These are phyloP conservation scores for Macropis europaea DNA, from an alignment of 2,888 invertebrate species.

Conservation along the genomic window DNA sequence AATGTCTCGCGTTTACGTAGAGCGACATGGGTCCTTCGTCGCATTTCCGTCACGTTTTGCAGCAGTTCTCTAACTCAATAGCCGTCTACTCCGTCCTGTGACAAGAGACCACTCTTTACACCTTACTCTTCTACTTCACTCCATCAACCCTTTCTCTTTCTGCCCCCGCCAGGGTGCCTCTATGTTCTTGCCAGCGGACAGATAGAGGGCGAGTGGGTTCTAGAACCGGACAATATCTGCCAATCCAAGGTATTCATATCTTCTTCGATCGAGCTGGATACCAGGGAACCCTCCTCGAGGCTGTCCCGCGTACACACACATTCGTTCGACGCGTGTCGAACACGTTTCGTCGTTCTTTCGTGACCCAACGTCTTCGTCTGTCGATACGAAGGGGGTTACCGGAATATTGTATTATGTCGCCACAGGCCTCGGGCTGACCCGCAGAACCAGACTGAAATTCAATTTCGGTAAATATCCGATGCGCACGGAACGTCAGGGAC, in stretches of 20 bases:
- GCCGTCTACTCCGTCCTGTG: slow-evolving; percentile 37
- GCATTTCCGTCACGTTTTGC: slow-evolving; percentile 65
- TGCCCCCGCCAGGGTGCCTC: slow-evolving; percentile 11
- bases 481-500: slow-evolving; percentile 49
- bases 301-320: slow-evolving; percentile 4
- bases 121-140: slow-evolving; percentile 28
- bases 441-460: slow-evolving; percentile 63
- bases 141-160: slow-evolving; percentile 23
- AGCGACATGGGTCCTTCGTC: slow-evolving; percentile 34
- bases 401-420: slow-evolving; percentile 52
- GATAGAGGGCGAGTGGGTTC: slow-evolving; percentile 27
- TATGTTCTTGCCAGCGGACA: slow-evolving; percentile 30
- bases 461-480: slow-evolving; percentile 69
- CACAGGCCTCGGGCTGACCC: slow-evolving; percentile 43
- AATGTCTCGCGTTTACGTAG: slow-evolving; percentile 36
- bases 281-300: slow-evolving; percentile 20
- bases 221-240: slow-evolving; percentile 64
- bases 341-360: too few species aligned
- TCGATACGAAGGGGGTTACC: slow-evolving; percentile 5
- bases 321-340: slow-evolving; percentile 3
- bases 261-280: slow-evolving; percentile 50
- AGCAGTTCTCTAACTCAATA: slow-evolving; percentile 63
- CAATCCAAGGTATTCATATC: slow-evolving; percentile 68
- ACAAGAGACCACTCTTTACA: slow-evolving; percentile 38
- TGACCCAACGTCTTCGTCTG: slow-evolving; percentile 24